These are phyloP conservation scores for Sturnira hondurensis DNA, from an alignment of 2,113 vertebrate species.

Conservation along the genomic window DNA sequence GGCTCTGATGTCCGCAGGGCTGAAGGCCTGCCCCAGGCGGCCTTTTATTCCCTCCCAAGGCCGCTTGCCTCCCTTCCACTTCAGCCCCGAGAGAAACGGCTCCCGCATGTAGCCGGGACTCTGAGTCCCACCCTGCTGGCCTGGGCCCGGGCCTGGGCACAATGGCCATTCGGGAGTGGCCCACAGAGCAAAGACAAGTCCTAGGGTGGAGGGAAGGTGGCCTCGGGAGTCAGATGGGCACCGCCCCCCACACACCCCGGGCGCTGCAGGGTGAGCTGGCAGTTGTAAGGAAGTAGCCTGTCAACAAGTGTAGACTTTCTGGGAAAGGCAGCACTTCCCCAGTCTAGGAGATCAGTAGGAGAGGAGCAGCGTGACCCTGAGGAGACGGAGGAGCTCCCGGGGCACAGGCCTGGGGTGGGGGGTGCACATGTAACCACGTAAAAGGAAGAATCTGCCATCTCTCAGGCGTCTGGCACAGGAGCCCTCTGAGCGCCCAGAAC, in stretches of 20 bases:
- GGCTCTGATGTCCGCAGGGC: background rate
- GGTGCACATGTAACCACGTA: too few species aligned
- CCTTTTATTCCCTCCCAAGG: background rate
- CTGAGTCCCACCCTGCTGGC: background rate
- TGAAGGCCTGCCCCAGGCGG: background rate
- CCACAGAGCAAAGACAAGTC: background rate
- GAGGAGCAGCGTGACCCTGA: rapidly evolving
- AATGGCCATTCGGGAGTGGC: too few species aligned
- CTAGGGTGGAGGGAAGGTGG: rapidly evolving
- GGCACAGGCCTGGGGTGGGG: background rate
- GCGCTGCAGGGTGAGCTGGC: background rate
- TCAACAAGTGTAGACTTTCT: too few species aligned
- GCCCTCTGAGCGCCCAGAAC: too few species aligned
- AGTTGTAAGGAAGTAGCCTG: rapidly evolving
- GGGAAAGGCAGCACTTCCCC: background rate
- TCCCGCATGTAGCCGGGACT: background rate
- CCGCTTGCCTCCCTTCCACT: background rate
- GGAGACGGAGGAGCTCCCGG: background rate
- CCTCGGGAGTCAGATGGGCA: rapidly evolving
- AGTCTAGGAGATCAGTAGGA: background rate
- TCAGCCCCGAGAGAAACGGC: background rate
- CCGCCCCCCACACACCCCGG: background rate
- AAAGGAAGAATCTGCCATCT: background rate
- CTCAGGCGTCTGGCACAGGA: too few species aligned
- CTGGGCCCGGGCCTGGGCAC: background rate